Percentiles rank a stretch among this genome's conserved stretches.
phyloP scores from a whole-genome alignment of 2,888 invertebrate genomes.

The Hoplodrina blanda region DNA sequence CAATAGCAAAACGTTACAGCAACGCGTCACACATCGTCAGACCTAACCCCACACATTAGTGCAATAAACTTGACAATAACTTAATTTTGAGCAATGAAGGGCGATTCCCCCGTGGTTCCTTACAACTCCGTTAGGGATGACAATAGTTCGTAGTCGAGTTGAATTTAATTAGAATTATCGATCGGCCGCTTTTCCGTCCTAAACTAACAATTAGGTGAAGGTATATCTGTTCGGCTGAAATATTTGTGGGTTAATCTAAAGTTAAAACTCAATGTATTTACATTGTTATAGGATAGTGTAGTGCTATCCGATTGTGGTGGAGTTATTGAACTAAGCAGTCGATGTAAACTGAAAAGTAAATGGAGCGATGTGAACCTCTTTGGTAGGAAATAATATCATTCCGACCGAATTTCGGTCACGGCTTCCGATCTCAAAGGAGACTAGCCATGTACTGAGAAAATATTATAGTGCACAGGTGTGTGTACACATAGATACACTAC shows the following conservation, averaged over 20 bases:
- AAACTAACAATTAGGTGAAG: conserved; percentile 73
- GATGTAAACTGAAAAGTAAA: conserved; percentile 46
- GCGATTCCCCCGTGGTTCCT: conserved; percentile 79
- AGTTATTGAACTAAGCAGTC: conserved; percentile 31
- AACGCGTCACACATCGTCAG: conserved; percentile 67
- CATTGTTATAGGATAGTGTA: conserved; percentile 55
- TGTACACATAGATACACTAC: no score
- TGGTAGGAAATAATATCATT: not conserved
- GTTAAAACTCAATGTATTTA: conserved; percentile 65
- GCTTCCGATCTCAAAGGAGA: no score
- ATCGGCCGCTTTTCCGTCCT: conserved; percentile 72
- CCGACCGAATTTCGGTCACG: no score
- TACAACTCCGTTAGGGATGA: conserved; percentile 78
- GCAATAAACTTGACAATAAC: conserved; percentile 90
- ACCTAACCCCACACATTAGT: conserved; percentile 86
- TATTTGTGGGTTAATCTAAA: conserved; percentile 65
- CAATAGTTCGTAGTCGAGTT: conserved; percentile 73
- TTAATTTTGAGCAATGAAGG: conserved; percentile 86
- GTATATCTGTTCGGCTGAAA: conserved; percentile 61
- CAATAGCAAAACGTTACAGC: conserved; percentile 56
- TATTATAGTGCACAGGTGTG: no score
- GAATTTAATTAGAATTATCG: conserved; percentile 87
- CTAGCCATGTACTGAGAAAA: no score
- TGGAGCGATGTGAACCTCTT: conserved; percentile 6
- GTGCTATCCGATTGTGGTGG: conserved; percentile 47